These are phyloP conservation scores for Leptura quadrifasciata DNA, from an alignment of 2,888 invertebrate genomes.

Conservation along the genomic window DNA sequence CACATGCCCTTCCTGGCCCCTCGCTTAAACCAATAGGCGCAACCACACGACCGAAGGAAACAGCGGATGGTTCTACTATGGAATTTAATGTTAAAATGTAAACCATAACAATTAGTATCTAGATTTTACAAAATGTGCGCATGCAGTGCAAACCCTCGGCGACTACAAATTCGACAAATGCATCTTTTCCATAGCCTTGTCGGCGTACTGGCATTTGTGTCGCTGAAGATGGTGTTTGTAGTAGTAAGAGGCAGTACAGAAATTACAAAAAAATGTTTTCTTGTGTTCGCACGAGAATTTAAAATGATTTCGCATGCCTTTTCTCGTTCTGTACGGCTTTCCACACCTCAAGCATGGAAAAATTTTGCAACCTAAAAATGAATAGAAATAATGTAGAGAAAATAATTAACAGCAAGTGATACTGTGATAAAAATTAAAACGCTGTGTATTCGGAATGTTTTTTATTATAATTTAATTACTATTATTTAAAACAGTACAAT, in stretches of 20 bases:
- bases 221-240: slow-evolving; percentile 65
- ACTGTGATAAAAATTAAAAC: neutral
- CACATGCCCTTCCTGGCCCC: too few relatives aligned
- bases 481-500: neutral
- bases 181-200: slow-evolving; percentile 38
- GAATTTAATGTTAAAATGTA: too few relatives aligned
- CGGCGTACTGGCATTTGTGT: slow-evolving; percentile 57
- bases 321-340: slow-evolving; percentile 63
- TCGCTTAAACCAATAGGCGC: too few relatives aligned
- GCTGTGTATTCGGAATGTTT: neutral
- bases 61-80: too few relatives aligned
- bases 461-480: neutral
- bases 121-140: neutral
- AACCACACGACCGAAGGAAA: too few relatives aligned
- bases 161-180: neutral
- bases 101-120: neutral
- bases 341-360: slow-evolving; percentile 61
- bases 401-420: neutral
- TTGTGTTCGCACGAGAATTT: slow-evolving; percentile 64
- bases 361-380: slow-evolving; percentile 41
- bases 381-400: neutral
- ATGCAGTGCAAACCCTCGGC: neutral
- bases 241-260: slow-evolving; percentile 64
- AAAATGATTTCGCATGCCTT: slow-evolving; percentile 63
- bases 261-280: slow-evolving; percentile 61